Evolutionary conservation across 2,113 vertebrate genomes (phyloP), one percentile per base, ranked within the genome.

Genomic region (Mystacornis crossleyi): DNA sequence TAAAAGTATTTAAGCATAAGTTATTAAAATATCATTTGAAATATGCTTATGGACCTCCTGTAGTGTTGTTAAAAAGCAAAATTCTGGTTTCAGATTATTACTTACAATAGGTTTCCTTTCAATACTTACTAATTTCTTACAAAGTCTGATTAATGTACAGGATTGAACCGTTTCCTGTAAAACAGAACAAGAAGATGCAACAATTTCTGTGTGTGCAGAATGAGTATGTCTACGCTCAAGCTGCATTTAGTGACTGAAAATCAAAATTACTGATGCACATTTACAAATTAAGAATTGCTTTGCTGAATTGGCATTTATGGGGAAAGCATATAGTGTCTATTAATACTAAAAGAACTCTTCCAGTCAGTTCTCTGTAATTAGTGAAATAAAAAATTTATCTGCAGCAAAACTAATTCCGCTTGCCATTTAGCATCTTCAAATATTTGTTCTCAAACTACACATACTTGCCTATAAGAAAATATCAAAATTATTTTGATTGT

Each of bases 21-120:
- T 89, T 95, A 93, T 79, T 95, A 95, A 95, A 95, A 92, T 69
- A 88, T 61, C 34, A 86, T 96, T 95, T 95, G 67, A 96, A 95
- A 96, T 66, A 82, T 45, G 69, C 60, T 93, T 94, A 92, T 69
- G 57, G 81, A 79, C 86, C 55, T 88, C 91, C 89, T 91, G 92
- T 71, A 79, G 67, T 29, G 48, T 40, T 78, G 47, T 50, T 93
- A 58, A 92, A 91, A 93, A 67, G 86, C 48, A 58, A 93, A 78
- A 65, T 66, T 93, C 64, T 94, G 29, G 26, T 93, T 95, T 97
- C 72, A 84, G 69, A 74, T 62, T 82, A 53, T 71, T 79, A 33
- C 36, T 72, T 90, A 50, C 29, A 72, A 57, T 66, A 55, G 64
- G 12, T 85, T 89, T 81, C 51, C 38, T 83, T 95, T 95, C 86